These are phyloP conservation scores for Nemopilema nomurai DNA, from an alignment of 30 jellyfish, hydroid and myxozoan species.

Conservation along the genomic window DNA sequence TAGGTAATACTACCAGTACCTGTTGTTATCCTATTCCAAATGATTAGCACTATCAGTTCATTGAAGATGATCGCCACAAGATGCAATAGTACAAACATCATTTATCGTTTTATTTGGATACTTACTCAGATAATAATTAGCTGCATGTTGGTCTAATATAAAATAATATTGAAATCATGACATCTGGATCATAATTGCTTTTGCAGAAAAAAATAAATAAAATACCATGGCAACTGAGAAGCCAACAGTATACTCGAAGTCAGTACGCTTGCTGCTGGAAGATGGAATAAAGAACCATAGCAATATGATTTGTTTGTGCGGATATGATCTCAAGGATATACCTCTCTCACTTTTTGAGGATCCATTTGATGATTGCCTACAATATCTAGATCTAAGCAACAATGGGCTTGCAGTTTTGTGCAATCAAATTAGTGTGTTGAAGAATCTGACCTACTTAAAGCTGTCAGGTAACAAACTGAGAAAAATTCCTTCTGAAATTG, in stretches of 20 bases:
- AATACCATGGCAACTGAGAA: background rate
- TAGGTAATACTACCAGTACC: too few species aligned
- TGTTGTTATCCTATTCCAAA: too few species aligned
- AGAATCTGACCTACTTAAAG: constrained; percentile 6
- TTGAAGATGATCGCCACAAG: too few species aligned
- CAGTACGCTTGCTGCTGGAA: constrained; percentile 12
- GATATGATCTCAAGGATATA: constrained; percentile 13
- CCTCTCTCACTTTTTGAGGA: constrained; percentile 29
- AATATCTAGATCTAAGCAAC: constrained; percentile 45
- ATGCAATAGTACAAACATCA: too few species aligned
- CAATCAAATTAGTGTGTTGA: constrained; percentile 8
- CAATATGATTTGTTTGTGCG: constrained; percentile 17
- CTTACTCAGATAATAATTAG: too few species aligned
- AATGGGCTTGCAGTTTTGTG: constrained; percentile 14
- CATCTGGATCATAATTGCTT: background rate
- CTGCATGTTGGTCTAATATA: too few species aligned
- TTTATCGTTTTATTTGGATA: too few species aligned
- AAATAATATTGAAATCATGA: too few species aligned
- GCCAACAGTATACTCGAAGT: background rate
- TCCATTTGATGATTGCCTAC: constrained; percentile 45
- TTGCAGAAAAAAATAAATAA: background rate
- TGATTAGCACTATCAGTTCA: too few species aligned
- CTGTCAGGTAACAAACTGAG: constrained; percentile 42
- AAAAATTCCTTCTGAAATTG: constrained; percentile 39
- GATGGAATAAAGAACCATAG: constrained; percentile 47